Evolutionary conservation across 2,797 vertebrate species (phyloP), one percentile per base, ranked within the genome.

Genomic region (Aselliscus stoliczkanus): DNA sequence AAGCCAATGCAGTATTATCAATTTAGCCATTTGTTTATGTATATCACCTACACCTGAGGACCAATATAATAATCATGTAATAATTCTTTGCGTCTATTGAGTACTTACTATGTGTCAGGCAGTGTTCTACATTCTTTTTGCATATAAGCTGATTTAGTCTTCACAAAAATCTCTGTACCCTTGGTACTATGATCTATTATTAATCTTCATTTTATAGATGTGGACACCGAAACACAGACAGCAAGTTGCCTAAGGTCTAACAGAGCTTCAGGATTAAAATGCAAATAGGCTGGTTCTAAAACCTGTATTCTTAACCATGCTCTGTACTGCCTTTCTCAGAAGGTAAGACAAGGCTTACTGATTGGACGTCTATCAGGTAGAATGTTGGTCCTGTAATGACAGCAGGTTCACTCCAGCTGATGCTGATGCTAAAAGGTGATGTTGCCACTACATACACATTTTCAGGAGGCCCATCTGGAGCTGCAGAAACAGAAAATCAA

Each of bases 381-480:
- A 99, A 99, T 0, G 99, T 99, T 47, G 99, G 99, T 93, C 99
- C 99, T 1, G 99, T 99, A 82, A 99, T 98, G 97, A 99, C 67
- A 82, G 95, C 96, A 79, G 99, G 99, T 93, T 99, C 98, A 8
- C 96, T 98, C 99, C 99, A 99, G 81, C 96, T 98, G 95, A 99
- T 98, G 95, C 96, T 99, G 97, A 99, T 98, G 93, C 98, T 98
- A 81, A 98, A 98, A 93, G 99, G 98, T 79, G 99, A 99, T 54
- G 98, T 98, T 95, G 98, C 97, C 77, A 98, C 96, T 77, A 99
- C 99, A 20, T 96, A 98, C 64, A 99, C 98, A 92, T 98, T 97
- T 98, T 98, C 98, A 83, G 99, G 99, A 96, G 99, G 99, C 70
- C 98, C 98, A 80, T 99, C 99, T 75, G 99, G 99, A 97, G 99